phyloP scores from a whole-genome alignment of 1,140 invertebrate genomes.

The Littorina saxatilis region DNA sequence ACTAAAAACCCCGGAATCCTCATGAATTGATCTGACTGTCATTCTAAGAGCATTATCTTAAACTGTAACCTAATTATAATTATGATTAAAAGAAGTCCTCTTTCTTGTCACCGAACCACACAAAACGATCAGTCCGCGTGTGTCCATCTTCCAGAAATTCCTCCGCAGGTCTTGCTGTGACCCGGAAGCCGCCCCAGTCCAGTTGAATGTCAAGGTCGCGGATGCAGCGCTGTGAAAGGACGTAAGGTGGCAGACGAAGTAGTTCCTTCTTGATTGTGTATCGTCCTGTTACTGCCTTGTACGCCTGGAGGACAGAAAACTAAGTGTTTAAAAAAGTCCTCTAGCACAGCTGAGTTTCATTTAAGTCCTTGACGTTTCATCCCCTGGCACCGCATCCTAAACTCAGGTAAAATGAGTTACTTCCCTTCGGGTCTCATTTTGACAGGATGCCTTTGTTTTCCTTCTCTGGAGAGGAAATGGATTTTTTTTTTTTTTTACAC shows the following conservation, averaged over 20 bases:
- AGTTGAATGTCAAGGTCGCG: conserved; percentile 44
- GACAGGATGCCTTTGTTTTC: too few species aligned
- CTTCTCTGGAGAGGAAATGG: too few species aligned
- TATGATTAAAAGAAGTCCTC: conserved; percentile 44
- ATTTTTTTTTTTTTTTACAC: too few species aligned
- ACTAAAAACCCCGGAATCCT: too few species aligned
- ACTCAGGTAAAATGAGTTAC: too few species aligned
- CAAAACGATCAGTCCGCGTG: conserved; percentile 52
- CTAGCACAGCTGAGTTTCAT: too few species aligned
- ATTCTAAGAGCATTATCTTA: too few species aligned
- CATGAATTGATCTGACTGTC: too few species aligned
- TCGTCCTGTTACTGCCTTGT: conserved; percentile 50
- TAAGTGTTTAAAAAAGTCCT: neutral
- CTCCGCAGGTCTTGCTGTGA: conserved; percentile 40
- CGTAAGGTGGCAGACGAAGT: conserved; percentile 48
- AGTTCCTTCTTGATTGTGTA: conserved; percentile 51
- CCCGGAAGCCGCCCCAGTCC: conserved; percentile 54
- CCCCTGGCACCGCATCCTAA: too few species aligned
- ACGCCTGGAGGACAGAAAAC: conserved; percentile 48
- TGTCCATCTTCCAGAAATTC: conserved; percentile 39
- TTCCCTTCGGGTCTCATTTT: too few species aligned
- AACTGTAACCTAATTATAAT: too few species aligned
- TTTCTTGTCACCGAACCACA: conserved; percentile 53
- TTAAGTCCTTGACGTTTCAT: too few species aligned
- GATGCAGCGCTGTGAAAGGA: conserved; percentile 48